These are phyloP conservation scores for Sebastes umbrosus DNA, from an alignment of 2,797 vertebrate species.

Conservation along the genomic window DNA sequence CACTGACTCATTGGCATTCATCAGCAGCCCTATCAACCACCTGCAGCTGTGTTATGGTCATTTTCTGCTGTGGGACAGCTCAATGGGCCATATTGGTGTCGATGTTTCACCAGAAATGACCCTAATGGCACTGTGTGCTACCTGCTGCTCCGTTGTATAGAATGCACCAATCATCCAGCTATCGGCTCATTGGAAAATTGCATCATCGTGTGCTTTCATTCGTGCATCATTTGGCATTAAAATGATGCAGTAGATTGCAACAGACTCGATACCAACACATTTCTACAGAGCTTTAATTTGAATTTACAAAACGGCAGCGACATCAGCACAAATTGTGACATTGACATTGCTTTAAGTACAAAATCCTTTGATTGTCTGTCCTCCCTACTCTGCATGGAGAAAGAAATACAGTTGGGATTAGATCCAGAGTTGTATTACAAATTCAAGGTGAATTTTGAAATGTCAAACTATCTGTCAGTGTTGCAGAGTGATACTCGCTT, in stretches of 20 bases:
- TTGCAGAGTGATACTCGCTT: neutral
- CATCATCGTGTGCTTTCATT: slow-evolving; percentile 9
- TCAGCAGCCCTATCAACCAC: neutral
- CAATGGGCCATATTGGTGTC: neutral
- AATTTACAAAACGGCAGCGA: neutral
- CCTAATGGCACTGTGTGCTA: neutral
- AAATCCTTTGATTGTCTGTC: neutral
- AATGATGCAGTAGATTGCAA: neutral
- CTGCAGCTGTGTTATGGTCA: slow-evolving; percentile 14
- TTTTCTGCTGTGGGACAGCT: neutral
- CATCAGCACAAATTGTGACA: neutral
- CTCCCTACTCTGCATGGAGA: neutral
- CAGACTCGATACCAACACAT: neutral
- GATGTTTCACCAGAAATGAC: neutral
- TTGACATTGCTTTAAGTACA: neutral
- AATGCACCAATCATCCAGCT: neutral
- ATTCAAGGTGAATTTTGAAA: neutral
- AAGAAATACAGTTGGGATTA: neutral
- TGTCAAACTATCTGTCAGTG: neutral
- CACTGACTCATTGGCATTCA: neutral
- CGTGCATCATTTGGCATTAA: slow-evolving; percentile 10
- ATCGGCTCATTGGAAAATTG: neutral
- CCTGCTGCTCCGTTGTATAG: neutral
- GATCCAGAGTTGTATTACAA: neutral
- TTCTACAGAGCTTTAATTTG: neutral